Evolutionary conservation across 2,797 vertebrate genomes (phyloP).

Genomic region (Botia kubotai): DNA sequence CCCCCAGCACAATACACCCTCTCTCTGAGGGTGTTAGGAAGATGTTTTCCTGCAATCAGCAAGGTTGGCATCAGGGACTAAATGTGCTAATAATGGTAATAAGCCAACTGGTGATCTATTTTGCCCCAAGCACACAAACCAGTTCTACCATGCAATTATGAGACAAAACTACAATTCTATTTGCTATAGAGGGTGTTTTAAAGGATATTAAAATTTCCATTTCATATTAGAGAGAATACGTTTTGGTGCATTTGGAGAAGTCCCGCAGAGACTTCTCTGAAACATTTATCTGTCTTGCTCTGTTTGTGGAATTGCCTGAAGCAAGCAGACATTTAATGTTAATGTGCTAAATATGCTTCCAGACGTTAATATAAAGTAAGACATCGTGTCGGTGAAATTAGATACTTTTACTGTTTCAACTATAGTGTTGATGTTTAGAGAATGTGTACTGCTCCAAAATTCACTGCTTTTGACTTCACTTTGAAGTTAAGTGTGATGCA

Average conservation of each 20-base stretch:
- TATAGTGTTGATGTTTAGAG: conserved; percentile 25
- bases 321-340: conserved; percentile 72
- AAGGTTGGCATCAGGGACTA: conserved; percentile 79
- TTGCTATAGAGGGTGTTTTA: conserved; percentile 59
- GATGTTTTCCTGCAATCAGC: conserved; percentile 83
- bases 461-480: background rate
- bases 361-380: conserved; percentile 63
- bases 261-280: conserved; percentile 56
- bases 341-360: conserved; percentile 72
- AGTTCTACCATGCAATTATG: conserved; percentile 64
- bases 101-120: conserved; percentile 80
- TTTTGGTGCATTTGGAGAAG: conserved; percentile 50
- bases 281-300: conserved; percentile 63
- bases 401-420: conserved; percentile 56
- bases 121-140: conserved; percentile 76
- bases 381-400: conserved; percentile 81
- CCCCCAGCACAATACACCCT: conserved; percentile 69
- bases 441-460: conserved; percentile 6
- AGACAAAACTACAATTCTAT: conserved; percentile 62
- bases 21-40: conserved; percentile 81
- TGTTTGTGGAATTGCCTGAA: conserved; percentile 65
- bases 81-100: conserved; percentile 81
- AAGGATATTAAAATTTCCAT: conserved; percentile 66
- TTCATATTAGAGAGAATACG: conserved; percentile 57
- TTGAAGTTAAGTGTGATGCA: background rate